Evolutionary conservation across 92 coral and sea anemone genomes (phyloP).

Genomic region (Zoanthus sociatus): DNA sequence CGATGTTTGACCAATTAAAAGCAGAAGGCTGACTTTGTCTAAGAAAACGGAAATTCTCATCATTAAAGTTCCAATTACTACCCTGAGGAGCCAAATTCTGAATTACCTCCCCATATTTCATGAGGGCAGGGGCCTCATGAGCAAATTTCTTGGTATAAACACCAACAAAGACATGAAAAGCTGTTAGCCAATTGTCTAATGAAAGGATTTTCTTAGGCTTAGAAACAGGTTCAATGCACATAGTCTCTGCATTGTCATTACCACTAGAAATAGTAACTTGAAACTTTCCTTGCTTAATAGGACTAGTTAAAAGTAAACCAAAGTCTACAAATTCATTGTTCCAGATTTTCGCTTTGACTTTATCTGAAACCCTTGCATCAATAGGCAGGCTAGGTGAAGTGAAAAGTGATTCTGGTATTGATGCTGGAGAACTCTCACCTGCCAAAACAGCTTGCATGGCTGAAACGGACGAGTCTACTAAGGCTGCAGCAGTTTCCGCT

Average conservation of each 20-base stretch:
- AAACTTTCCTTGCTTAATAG: background rate
- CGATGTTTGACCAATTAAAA: slow-evolving; percentile 7
- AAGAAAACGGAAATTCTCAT: slow-evolving; percentile 27
- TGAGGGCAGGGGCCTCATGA: slow-evolving; percentile 17
- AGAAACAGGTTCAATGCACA: slow-evolving; percentile 23
- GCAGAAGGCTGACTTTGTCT: slow-evolving; percentile 2
- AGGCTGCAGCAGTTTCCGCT: too few relatives aligned
- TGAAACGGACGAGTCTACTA: background rate
- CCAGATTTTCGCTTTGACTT: slow-evolving; percentile 55
- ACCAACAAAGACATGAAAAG: slow-evolving; percentile 27
- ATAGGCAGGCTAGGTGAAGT: slow-evolving; percentile 45
- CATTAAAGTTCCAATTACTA: slow-evolving; percentile 36
- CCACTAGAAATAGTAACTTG: background rate
- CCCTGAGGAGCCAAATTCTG: slow-evolving; percentile 34
- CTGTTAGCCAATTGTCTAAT: slow-evolving; percentile 35
- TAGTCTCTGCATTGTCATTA: background rate
- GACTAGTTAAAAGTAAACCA: slow-evolving; percentile 5
- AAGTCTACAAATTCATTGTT: background rate
- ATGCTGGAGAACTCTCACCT: background rate
- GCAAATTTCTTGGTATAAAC: slow-evolving; percentile 20
- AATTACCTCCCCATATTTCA: background rate
- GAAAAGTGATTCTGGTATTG: background rate
- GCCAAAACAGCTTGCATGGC: background rate
- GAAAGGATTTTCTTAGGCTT: background rate
- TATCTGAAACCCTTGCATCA: slow-evolving; percentile 52